Percentiles rank a stretch among this genome's conserved stretches.
Conservation (phyloP, 1,140 invertebrate species). For the Drosophila parvula region DNA sequence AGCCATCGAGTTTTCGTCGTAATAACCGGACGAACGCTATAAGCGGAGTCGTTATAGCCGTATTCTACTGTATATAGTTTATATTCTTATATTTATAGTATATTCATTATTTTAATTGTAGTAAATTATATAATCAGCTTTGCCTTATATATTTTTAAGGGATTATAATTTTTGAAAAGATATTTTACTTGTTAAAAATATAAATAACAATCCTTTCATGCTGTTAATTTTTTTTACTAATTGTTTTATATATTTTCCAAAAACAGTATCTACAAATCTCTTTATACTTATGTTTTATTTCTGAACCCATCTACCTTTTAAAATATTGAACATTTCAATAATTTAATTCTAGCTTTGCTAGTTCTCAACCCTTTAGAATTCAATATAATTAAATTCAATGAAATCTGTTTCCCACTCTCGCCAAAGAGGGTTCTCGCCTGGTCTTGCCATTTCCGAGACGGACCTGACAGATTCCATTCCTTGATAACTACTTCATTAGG, state of each 20-base stretch:
- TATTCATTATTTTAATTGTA: background rate
- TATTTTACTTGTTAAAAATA: background rate
- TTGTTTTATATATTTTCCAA: too few relatives aligned
- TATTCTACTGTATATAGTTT: too few relatives aligned
- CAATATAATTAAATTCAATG: slow-evolving; percentile 38
- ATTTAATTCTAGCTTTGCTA: too few relatives aligned
- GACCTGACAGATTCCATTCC: slow-evolving; percentile 57
- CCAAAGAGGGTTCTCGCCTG: background rate
- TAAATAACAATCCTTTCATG: too few relatives aligned
- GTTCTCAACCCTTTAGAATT: background rate
- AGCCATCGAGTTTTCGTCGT: too few relatives aligned
- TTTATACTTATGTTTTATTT: background rate
- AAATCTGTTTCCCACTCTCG: slow-evolving; percentile 19
- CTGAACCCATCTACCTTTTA: background rate
- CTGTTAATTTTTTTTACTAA: too few relatives aligned
- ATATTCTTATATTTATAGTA: too few relatives aligned
- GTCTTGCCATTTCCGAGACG: slow-evolving; percentile 37
- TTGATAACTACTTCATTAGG: slow-evolving; percentile 72
- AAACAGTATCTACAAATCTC: background rate
- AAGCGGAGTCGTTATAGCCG: too few relatives aligned
- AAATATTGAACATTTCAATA: background rate
- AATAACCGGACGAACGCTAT: too few relatives aligned
- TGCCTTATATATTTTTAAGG: background rate
- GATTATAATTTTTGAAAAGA: background rate
- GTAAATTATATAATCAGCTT: background rate